Base-by-base conservation (phyloP, 53 echinoderm and acorn worm genomes). In the Henricia sp. region DNA sequence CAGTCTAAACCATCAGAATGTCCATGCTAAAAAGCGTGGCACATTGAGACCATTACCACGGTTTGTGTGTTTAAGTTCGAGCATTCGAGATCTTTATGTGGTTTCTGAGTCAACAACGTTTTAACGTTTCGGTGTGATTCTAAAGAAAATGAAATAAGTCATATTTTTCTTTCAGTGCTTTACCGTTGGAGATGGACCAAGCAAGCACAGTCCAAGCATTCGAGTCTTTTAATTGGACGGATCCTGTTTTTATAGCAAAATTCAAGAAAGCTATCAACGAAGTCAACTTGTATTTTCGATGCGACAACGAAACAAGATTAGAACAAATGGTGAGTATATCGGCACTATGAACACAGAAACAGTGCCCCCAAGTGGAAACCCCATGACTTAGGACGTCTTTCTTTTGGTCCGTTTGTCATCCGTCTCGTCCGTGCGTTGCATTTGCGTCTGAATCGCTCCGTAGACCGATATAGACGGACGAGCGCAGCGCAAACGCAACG, bases 221-320 rank as follows among this genome's bases (percentile, higher is more conserved):
- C 40, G 50, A 82, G 37, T 67, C 37, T 35, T 67, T 82, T 24
- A 48, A 82, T 51, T 82, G 82, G 82, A 37, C 17, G 26, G 65
- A 82, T 82, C 67, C 51, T 25, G 42, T 6, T 16, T 66, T 82
- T 14, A 19, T 50, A 23, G 20, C 50, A 3, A 43, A 64, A 24
- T 82, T 50, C 24, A 21, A 20, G 37, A 17, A 67, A 28, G 51
- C 67, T 21, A 35, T 35, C 20, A 21, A 48, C 32, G 37, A 65
- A 0, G 65, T 50, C 17, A 50, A 51, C 66, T 32, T 82, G 26
- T 82, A 82, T 34, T 63, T 82, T 25, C 60, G 82, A 67, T 82
- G 82, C 21, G 82, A 82, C 30, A 82, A 66, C 52, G 34, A 82
- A 43, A 37, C 82, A 8, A 48, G 73, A 54, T 37, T 73, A 29